These are phyloP conservation scores for Drosophila pseudotalamancana DNA, from an alignment of 2,888 invertebrate species.

Conservation along the genomic window DNA sequence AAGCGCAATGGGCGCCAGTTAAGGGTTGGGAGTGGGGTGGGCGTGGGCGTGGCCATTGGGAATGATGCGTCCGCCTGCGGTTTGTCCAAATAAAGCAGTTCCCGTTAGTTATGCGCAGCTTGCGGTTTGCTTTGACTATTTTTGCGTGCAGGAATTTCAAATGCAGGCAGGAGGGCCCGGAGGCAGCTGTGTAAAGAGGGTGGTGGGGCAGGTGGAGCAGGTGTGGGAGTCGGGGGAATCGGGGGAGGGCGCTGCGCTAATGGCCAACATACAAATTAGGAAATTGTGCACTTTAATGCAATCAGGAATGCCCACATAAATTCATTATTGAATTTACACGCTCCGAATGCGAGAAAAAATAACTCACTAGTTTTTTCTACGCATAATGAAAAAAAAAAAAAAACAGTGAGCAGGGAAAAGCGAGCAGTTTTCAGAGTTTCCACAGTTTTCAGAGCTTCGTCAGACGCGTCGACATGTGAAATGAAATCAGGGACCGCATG, in stretches of 20 bases:
- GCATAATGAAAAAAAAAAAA: constrained; percentile 4
- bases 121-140: constrained; percentile 75
- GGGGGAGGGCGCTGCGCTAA: constrained; percentile 18
- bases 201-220: background rate
- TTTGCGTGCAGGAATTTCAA: constrained; percentile 57
- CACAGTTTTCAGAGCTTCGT: constrained; percentile 21
- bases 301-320: constrained; percentile 40
- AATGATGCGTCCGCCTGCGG: constrained; percentile 49
- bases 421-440: background rate
- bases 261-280: constrained; percentile 68
- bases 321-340: constrained; percentile 60
- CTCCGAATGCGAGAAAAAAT: constrained; percentile 4
- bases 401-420: background rate
- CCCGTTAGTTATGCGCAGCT: constrained; percentile 79
- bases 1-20: background rate
- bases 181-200: background rate
- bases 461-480: constrained; percentile 50
- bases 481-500: constrained; percentile 52
- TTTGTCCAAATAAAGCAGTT: constrained; percentile 74
- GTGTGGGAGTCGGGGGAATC: background rate
- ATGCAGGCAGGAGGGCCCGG: constrained; percentile 30
- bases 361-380: constrained; percentile 1
- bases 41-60: background rate
- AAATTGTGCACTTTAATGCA: constrained; percentile 69
- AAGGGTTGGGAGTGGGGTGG: background rate